These are phyloP conservation scores for Manis javanica DNA, from an alignment of 2,797 vertebrate genomes.

Conservation along the genomic window DNA sequence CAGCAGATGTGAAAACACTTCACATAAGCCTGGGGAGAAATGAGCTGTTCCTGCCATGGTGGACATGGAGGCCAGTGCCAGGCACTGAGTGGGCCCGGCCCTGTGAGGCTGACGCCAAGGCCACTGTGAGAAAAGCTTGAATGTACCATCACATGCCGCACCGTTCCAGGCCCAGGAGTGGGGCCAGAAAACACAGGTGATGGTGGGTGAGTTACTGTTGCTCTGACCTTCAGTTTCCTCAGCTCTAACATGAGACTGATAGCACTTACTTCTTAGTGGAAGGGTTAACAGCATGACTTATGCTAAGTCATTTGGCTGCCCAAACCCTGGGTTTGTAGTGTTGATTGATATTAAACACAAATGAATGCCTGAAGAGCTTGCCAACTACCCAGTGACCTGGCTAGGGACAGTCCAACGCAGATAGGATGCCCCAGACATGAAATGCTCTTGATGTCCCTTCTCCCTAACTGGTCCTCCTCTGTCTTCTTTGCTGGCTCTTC, in stretches of 20 bases:
- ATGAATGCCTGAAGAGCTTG: background rate
- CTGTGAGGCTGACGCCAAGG: background rate
- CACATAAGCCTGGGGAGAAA: background rate
- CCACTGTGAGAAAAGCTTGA: background rate
- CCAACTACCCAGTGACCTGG: fast-evolving
- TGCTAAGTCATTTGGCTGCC: background rate
- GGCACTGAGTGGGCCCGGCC: background rate
- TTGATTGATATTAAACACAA: fast-evolving
- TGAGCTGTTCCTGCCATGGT: background rate
- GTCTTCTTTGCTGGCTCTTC: background rate
- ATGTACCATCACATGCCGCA: background rate
- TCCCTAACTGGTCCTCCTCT: background rate
- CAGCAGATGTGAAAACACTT: background rate
- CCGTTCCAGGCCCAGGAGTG: background rate
- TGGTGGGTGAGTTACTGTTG: background rate
- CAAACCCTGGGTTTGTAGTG: background rate
- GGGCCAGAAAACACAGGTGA: background rate
- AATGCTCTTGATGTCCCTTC: background rate
- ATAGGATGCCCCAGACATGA: fast-evolving
- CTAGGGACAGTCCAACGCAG: background rate
- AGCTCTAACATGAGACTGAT: background rate
- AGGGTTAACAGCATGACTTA: background rate
- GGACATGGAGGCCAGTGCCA: background rate
- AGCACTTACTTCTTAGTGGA: background rate
- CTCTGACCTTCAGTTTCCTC: background rate